Evolutionary conservation across 2,113 vertebrate species (phyloP).

Genomic region (Xenopus laevis): DNA sequence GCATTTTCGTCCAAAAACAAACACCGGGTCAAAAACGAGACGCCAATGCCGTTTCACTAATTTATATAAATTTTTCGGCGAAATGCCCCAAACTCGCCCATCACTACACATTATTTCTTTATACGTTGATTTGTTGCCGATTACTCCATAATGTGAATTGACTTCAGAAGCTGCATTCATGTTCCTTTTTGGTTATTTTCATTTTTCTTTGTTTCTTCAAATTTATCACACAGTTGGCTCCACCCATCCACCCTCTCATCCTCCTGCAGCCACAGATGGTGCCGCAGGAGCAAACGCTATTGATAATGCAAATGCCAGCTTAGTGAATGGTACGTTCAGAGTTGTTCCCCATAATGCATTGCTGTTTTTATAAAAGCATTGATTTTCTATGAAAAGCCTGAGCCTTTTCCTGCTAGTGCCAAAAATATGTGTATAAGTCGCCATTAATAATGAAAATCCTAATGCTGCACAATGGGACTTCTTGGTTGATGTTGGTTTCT

Average conservation of each 20-base stretch:
- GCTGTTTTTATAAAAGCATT: background rate
- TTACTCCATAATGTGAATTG: slow-evolving; percentile 26
- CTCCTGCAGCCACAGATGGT: slow-evolving; percentile 93
- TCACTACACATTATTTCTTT: too few species aligned
- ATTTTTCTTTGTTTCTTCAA: slow-evolving; percentile 68
- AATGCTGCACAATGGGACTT: too few species aligned
- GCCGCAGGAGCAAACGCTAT: slow-evolving; percentile 87
- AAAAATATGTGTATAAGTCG: background rate
- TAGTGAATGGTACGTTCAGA: slow-evolving; percentile 98
- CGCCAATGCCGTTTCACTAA: too few species aligned
- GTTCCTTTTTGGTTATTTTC: slow-evolving; percentile 52
- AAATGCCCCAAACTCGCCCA: too few species aligned
- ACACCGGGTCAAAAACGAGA: too few species aligned
- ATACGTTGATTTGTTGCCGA: too few species aligned
- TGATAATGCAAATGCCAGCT: slow-evolving; percentile 86
- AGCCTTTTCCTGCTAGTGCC: background rate
- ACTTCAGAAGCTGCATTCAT: slow-evolving; percentile 29
- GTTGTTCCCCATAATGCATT: slow-evolving; percentile 23
- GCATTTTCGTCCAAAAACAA: too few species aligned
- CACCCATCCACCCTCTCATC: slow-evolving; percentile 86
- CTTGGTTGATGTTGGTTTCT: too few species aligned
- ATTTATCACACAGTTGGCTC: slow-evolving; percentile 85
- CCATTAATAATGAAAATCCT: too few species aligned
- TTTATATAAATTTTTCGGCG: too few species aligned
- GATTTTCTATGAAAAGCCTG: background rate